A percentile compares a stretch with the other conserved stretches of the same genome.
phyloP scores from a whole-genome alignment of 2,113 vertebrate genomes.

The Serinus canaria region DNA sequence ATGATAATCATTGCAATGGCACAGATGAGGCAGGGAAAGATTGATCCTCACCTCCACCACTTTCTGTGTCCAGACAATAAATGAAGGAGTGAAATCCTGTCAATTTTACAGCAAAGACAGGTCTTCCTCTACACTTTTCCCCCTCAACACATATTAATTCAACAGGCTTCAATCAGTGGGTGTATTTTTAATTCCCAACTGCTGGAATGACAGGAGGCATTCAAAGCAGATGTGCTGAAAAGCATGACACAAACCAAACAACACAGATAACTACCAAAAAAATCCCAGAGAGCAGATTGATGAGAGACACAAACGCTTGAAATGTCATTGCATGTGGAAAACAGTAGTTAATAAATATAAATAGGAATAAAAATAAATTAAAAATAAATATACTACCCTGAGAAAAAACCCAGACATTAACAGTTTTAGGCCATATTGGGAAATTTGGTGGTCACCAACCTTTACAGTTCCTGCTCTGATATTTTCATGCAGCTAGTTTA shows the following conservation, averaged over 20 bases:
- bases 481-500: background rate
- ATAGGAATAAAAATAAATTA: fast-evolving
- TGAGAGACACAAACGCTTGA: background rate
- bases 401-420: background rate
- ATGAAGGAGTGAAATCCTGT: background rate
- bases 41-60: background rate
- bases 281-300: background rate
- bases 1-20: background rate
- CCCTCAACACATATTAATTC: background rate
- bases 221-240: background rate
- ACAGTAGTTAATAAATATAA: background rate
- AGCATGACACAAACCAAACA: background rate
- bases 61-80: background rate
- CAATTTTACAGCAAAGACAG: background rate
- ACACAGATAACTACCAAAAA: background rate
- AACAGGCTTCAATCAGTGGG: background rate
- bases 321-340: background rate
- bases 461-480: background rate
- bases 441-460: background rate
- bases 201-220: background rate
- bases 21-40: background rate
- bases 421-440: background rate
- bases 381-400: background rate
- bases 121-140: background rate
- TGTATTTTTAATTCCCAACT: background rate